Conservation (phyloP, 1,140 invertebrate species). For the Pogonomyrmex barbatus region DNA sequence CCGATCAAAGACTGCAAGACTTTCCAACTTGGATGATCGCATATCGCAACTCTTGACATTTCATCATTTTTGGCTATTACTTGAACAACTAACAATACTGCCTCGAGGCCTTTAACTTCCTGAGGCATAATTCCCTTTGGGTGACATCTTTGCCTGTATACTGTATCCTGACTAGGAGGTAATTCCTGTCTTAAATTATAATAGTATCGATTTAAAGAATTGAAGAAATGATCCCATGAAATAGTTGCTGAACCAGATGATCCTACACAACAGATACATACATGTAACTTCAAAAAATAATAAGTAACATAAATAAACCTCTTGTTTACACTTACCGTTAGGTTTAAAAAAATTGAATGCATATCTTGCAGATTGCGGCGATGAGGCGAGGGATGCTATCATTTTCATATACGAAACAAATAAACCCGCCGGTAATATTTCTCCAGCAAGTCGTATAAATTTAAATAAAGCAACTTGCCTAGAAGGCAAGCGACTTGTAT, state of each 20-base stretch:
- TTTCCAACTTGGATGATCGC: slow-evolving; percentile 95
- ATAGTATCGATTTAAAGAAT: slow-evolving; percentile 92
- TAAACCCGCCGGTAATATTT: slow-evolving; percentile 93
- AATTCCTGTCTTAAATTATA: slow-evolving; percentile 89
- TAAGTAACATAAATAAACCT: slow-evolving; percentile 42
- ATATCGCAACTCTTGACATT: slow-evolving; percentile 91
- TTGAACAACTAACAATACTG: slow-evolving; percentile 92
- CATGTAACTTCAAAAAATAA: background rate
- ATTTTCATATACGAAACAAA: slow-evolving; percentile 96
- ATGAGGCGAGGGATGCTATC: slow-evolving; percentile 93
- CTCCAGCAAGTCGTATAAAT: slow-evolving; percentile 95
- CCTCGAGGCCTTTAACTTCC: slow-evolving; percentile 94
- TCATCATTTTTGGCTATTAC: slow-evolving; percentile 93
- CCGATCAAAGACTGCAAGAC: slow-evolving; percentile 92
- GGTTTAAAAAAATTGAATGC: slow-evolving; percentile 95
- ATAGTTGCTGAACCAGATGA: slow-evolving; percentile 86
- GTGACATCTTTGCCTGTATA: slow-evolving; percentile 88
- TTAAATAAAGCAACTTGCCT: slow-evolving; percentile 94
- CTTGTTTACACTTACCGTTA: slow-evolving; percentile 84
- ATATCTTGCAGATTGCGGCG: slow-evolving; percentile 90
- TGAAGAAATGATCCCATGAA: slow-evolving; percentile 96
- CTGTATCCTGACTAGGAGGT: slow-evolving; percentile 87
- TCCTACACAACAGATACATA: slow-evolving; percentile 72
- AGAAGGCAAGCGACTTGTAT: slow-evolving; percentile 84
- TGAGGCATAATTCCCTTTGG: slow-evolving; percentile 91